Base-by-base conservation (phyloP, 2,888 invertebrate genomes). In the Pristionchus fissidentatus region DNA sequence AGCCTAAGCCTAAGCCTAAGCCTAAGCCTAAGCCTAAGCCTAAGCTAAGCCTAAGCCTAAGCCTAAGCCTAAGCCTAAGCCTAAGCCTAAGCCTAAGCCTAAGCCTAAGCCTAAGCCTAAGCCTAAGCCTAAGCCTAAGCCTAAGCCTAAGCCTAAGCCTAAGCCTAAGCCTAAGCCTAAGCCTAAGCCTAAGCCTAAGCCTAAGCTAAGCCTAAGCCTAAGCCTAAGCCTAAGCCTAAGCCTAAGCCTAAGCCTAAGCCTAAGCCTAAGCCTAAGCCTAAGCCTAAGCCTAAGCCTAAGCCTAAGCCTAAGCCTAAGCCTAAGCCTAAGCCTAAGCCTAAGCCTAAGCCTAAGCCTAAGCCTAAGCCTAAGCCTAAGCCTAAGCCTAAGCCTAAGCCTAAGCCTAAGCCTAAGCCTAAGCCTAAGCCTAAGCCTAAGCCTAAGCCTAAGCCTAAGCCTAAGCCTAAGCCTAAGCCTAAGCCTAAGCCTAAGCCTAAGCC, bases 361-460 rank as follows among this genome's bases (percentile, higher is more conserved):
- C 84, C 78, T 57, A 84, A 85, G 84, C 49, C 79, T 84, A 84
- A 85, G 77, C 85, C 38, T 80, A 82, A 81, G 84, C 82, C 62
- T 84, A 82, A 84, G 83, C 66, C 62, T 75, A 83, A 66, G 73
- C 66, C 84, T 84, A 83, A 84, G 83, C 84, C 77, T 84, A 83
- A 84, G 84, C 82, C 70, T 84, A 84, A 84, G 82, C 55, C 52
- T 84, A 84, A 84, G 84, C 49, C 83, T 73, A 84, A 84, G 82
- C 84, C 83, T 84, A 70, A 84, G 84, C 49, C 70, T 83, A 84
- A 84, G 84, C 73, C 84, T 84, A 84, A 84, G 83, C 84, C 84
- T 84, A 83, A 84, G 84, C 83, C 73, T 84, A 82, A 84, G 83
- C 66, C 66, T 75, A 83, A 84, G 73, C 66, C 84, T 84, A 83